Base-by-base conservation (phyloP, 2,888 invertebrate genomes). In the Leptopterna dolabrata region DNA sequence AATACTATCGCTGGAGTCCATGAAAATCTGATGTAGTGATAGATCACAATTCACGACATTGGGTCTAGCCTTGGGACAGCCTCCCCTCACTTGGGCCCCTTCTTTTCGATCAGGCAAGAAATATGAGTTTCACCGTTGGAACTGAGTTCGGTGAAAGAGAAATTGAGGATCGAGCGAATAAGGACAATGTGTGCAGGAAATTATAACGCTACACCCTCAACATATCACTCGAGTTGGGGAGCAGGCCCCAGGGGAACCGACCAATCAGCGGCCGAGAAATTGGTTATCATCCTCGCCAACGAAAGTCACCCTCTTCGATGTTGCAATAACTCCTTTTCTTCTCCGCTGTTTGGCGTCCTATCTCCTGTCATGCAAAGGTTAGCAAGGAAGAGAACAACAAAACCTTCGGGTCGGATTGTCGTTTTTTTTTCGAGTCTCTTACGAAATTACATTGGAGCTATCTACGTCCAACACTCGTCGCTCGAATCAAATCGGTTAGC, bases 251-350 rank as follows among this genome's bases (percentile, higher is more conserved):
- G 1, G 85, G 73, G 85, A 73, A 45, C 41, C 51, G 71, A 73
- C 85, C 85, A 85, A 85, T 85, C 85, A 85, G 85, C 71, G 85
- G 85, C 85, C 85, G 85, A 85, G 85, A 85, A 85, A 85, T 85
- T 85, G 85, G 73, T 85, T 85, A 85, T 85, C 85, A 81, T 55
- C 81, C 81, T 51, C 51, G 45, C 51, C 81, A 51, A 81, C 55
- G 27, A 55, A 51, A n/a, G 51, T n/a, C n/a, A 51, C 47, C 29
- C 55, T 51, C 55, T 55, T 27, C 55, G 51, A n/a, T n/a, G 36
- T 16, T 76, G 36, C 76, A 76, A 76, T 41, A 76, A 76, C 19
- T 76, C 43, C 76, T 43, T 41, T 76, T 76, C 36, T 76, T 76
- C 73, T 19, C 55, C 19, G 2, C 7, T 19, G 3, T 19, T 63